Base-by-base conservation (phyloP, 2,797 vertebrate genomes). In the Typhlichthys eigenmanni region DNA sequence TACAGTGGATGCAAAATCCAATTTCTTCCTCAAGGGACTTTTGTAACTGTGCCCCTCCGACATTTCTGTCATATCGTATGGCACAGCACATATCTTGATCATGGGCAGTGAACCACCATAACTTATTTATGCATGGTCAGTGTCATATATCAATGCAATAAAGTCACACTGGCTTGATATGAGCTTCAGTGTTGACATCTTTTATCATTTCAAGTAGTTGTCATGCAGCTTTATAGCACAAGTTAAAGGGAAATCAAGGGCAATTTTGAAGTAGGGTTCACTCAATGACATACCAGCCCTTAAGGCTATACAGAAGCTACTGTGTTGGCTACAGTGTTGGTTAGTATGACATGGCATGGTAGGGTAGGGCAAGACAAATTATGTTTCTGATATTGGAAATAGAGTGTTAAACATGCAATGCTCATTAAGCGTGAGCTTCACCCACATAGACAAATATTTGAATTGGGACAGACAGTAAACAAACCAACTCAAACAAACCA, bases 1-100 rank as follows among this genome's bases (percentile, higher is more conserved):
- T 77, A 78, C 81, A 88, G 82, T 78, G 74, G 81, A 87, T 70
- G 72, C 68, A 85, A 83, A 87, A 82, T 78, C 75, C 75, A 72
- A 60, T 79, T 75, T 79, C 72, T 74, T 65, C 54, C 80, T 83
- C 76, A 47, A 66, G 79, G 84, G 81, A 63, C 66, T 63, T 74
- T 57, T 71, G 72, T 56, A 62, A 73, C 74, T 45, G 71, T 65
- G 80, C 76, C 81, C 75, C 57, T 38, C 65, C 71, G 66, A 68
- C 78, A 66, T 72, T 69, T 55, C 68, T 59, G 79, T 65, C 77
- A 76, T 66, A 72, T 52, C 76, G 77, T 67, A 72, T 54, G 57
- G 62, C 65, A 70, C 71, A 63, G 71, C 61, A 66, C 74, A 74
- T 74, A 66, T 77, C 78, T 76, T 81, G 67, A 78, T 82, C 58